Evolutionary conservation across 23 tunicate genomes (phyloP), one percentile per base, ranked within the genome.

Genomic region (Botrylloides violaceus): DNA sequence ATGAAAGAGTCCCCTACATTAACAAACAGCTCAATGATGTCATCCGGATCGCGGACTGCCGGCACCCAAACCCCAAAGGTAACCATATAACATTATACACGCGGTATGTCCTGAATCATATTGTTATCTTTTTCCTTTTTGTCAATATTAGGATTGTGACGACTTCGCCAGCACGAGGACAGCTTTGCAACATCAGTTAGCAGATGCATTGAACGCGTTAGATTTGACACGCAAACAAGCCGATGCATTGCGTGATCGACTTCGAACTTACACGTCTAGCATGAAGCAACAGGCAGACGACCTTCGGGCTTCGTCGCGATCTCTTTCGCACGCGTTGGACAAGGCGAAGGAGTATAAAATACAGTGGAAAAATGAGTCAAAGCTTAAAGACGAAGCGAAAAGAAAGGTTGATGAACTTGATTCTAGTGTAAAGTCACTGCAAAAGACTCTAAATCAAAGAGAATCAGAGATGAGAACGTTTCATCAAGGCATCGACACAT

Each of bases 131-230:
- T n/a, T n/a, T n/a, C n/a, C 15, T 9, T 43, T 43, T 15, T 43
- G 53, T 43, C 9, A 43, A 43, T 43, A 43, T 43, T 43, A 63
- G 70, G 70, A 27, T 34, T 3, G 29, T 3, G 70, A 31, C 33
- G 70, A 63, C 35, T 63, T 63, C 70, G 19, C 70, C 35, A 33
- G 12, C 35, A 63, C 70, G 7, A 63, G 29, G 29, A 27, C 36
- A 4, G 70, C 70, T 3, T 33, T 63, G 3, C 70, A 63, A 34
- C 34, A 33, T 28, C 80, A 66, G 55, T 63, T 83, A 30, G 35
- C 49, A 25, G 84, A 85, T 49, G 84, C 94, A 22, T 55, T 73
- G 49, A 39, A 32, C 7, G 94, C 94, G 15, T 32, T 79, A 20
- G 58, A 64, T 4, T 32, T 75, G n/a, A 68, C 94, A 20, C 64